phyloP scores from a whole-genome alignment of 2,888 invertebrate species.

The Leucoptera coffeella region DNA sequence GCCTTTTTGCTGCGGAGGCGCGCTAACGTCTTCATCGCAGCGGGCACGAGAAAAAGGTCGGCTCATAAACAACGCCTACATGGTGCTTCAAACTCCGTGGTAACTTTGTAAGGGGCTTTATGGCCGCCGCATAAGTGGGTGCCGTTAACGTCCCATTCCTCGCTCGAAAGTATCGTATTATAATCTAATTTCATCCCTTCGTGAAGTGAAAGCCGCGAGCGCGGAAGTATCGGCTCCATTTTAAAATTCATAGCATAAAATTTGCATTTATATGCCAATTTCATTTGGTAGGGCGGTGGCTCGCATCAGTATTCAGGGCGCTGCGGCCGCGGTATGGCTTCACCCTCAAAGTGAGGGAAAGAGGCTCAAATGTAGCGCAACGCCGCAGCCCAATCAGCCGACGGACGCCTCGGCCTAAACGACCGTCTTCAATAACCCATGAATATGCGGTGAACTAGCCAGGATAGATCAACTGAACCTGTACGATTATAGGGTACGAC shows the following conservation, averaged over 20 bases:
- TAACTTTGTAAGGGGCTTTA: slow-evolving; percentile 9
- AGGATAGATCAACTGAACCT: too few relatives aligned
- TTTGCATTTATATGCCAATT: slow-evolving; percentile 55
- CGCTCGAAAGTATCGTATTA: slow-evolving; percentile 30
- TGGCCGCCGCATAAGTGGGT: slow-evolving; percentile 10
- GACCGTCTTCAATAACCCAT: too few relatives aligned
- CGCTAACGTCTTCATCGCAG: too few relatives aligned
- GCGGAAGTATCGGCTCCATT: slow-evolving; percentile 49
- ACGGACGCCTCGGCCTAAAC: too few relatives aligned
- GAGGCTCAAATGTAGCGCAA: too few relatives aligned
- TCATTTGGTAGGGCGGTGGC: slow-evolving; percentile 46
- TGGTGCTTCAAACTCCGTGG: not conserved
- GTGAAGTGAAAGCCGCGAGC: slow-evolving; percentile 27
- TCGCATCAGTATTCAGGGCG: slow-evolving; percentile 47
- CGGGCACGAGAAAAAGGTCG: too few relatives aligned
- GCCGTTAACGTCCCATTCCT: slow-evolving; percentile 29
- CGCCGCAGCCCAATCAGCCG: too few relatives aligned
- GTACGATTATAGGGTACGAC: too few relatives aligned
- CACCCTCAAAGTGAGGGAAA: too few relatives aligned
- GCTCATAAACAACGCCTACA: too few relatives aligned
- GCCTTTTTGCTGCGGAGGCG: too few relatives aligned
- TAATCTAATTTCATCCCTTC: slow-evolving; percentile 44
- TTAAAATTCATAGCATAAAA: slow-evolving; percentile 55
- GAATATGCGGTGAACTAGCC: too few relatives aligned
- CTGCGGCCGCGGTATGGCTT: slow-evolving; percentile 16